These are phyloP conservation scores for Anniella stebbinsi DNA, from an alignment of 2,797 vertebrate genomes.

Conservation along the genomic window DNA sequence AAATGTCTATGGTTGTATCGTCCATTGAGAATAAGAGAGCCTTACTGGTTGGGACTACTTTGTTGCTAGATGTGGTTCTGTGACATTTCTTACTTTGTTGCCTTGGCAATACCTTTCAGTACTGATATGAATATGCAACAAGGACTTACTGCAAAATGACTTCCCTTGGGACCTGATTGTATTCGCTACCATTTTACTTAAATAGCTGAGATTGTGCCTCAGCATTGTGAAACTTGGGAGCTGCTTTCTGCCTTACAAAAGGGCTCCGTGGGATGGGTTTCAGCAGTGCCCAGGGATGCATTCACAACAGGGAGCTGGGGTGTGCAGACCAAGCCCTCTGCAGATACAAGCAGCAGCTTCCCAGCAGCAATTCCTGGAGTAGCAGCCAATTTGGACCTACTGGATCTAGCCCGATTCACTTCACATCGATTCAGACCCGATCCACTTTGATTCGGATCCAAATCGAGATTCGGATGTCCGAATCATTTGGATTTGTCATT, in stretches of 20 bases:
- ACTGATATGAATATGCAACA: neutral
- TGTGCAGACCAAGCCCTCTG: neutral
- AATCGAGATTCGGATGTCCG: no score
- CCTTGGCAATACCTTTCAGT: slow-evolving; percentile 35
- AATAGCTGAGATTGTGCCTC: neutral
- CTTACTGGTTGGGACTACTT: neutral
- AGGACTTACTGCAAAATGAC: neutral
- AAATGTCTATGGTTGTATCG: neutral
- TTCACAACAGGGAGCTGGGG: neutral
- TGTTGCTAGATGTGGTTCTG: neutral
- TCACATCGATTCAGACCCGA: no score
- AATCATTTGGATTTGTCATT: no score
- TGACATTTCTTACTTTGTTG: slow-evolving; percentile 20
- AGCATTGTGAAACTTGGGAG: neutral
- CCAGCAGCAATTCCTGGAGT: no score
- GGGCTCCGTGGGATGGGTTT: neutral
- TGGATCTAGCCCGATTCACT: no score
- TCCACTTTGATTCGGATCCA: no score
- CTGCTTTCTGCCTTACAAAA: neutral
- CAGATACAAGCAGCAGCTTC: neutral
- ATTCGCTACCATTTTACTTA: neutral
- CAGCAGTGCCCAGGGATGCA: neutral
- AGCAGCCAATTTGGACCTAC: no score
- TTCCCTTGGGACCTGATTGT: neutral
- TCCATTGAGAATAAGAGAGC: neutral